Evolutionary conservation across 1,140 invertebrate genomes (phyloP).

Genomic region (Pectinophora gossypiella): DNA sequence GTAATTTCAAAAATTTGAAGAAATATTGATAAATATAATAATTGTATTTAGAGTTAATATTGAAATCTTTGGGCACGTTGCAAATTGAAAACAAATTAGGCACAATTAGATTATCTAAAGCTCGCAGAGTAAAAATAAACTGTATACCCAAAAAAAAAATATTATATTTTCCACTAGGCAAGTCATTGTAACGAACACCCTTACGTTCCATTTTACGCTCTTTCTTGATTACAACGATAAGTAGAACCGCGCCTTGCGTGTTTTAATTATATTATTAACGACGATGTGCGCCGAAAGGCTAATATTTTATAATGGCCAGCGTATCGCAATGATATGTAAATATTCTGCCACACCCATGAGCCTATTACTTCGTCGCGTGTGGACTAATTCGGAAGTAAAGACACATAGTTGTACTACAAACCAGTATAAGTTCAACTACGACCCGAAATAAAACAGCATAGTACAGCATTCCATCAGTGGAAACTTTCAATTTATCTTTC

Average conservation of each 20-base stretch:
- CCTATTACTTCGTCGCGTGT: conserved; percentile 57
- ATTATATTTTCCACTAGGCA: no score
- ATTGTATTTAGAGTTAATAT: no score
- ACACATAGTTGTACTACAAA: conserved; percentile 27
- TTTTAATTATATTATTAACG: conserved; percentile 75
- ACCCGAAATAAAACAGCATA: conserved; percentile 4
- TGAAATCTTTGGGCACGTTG: no score
- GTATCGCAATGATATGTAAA: conserved; percentile 73
- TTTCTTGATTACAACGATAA: conserved; percentile 62
- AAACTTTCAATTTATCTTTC: no score
- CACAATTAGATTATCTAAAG: no score
- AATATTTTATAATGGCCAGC: conserved; percentile 68
- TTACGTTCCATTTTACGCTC: background rate
- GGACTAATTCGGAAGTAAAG: conserved; percentile 59
- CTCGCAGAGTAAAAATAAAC: no score
- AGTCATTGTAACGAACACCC: conserved; percentile 19
- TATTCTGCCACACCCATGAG: conserved; percentile 54
- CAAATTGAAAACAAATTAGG: no score
- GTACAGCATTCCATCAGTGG: no score
- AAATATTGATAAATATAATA: no score
- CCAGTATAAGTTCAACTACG: background rate
- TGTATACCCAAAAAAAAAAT: no score
- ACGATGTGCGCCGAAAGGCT: conserved; percentile 55
- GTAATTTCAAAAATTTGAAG: no score
- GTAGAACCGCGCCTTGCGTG: conserved; percentile 61